Conservation (phyloP, 2,797 vertebrate species). For the Fratercula arctica region DNA sequence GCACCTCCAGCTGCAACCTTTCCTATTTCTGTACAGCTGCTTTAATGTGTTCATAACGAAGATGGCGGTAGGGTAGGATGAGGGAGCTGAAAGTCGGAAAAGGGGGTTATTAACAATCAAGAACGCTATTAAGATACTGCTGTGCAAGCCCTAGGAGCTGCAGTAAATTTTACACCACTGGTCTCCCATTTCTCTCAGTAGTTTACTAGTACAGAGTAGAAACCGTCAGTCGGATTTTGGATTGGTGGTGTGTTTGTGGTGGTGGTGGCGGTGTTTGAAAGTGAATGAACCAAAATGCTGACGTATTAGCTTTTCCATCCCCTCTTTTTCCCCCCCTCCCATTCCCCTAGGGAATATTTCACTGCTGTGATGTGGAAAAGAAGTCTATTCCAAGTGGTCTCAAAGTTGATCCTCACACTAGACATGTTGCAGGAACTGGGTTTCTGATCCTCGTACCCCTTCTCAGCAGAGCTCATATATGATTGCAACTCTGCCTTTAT, state of each 20-base stretch:
- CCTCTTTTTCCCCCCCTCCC: neutral
- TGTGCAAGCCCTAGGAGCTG: neutral
- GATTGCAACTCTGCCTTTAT: neutral
- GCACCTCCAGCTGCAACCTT: neutral
- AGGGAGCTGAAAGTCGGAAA: neutral
- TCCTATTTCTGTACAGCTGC: neutral
- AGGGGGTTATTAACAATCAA: neutral
- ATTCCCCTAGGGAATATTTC: neutral
- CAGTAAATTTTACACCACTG: rapidly evolving
- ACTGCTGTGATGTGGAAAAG: neutral
- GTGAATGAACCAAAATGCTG: neutral
- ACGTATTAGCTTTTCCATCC: neutral
- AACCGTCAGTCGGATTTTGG: neutral
- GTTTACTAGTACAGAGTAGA: neutral
- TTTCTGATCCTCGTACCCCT: neutral
- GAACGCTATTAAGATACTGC: neutral
- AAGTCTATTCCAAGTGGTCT: neutral
- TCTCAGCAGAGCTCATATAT: neutral
- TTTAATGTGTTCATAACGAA: neutral
- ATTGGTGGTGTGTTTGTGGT: too few species aligned
- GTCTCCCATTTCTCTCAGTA: neutral
- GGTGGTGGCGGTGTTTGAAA: neutral
- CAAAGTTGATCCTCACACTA: neutral
- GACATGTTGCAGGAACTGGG: neutral
- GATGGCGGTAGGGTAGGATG: neutral